A percentile compares a stretch with the other conserved stretches of the same genome.
These are phyloP conservation scores for Grus americana DNA, from an alignment of 2,113 vertebrate genomes.

Conservation along the genomic window DNA sequence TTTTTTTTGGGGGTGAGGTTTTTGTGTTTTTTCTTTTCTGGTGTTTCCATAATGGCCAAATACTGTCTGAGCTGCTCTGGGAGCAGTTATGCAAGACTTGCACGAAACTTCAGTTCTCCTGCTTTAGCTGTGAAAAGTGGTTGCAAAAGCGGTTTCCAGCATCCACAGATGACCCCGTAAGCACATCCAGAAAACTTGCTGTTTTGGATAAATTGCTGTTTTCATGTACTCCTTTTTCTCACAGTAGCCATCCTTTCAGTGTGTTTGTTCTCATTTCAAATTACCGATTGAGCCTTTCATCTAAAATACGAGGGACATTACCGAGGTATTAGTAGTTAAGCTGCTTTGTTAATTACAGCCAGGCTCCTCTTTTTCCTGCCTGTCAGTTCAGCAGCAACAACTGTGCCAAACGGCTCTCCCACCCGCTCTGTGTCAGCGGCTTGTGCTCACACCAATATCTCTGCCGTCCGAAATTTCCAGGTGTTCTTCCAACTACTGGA, in stretches of 20 bases:
- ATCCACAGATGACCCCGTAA: background rate
- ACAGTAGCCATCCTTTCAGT: background rate
- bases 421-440: background rate
- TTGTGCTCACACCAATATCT: background rate
- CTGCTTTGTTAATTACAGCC: slow-evolving; percentile 59
- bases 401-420: slow-evolving; percentile 4
- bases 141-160: background rate
- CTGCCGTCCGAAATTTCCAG: background rate
- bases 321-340: slow-evolving; percentile 61
- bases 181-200: background rate
- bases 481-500: background rate
- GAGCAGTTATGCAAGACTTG: background rate
- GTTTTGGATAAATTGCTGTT: background rate
- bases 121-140: background rate
- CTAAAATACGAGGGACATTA: slow-evolving; percentile 51
- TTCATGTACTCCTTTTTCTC: background rate
- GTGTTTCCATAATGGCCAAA: background rate
- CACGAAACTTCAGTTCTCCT: background rate
- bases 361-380: slow-evolving; percentile 32
- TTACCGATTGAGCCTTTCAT: slow-evolving; percentile 43
- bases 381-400: background rate
- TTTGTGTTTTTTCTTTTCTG: background rate
- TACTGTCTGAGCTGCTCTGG: background rate
- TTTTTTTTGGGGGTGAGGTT: background rate
- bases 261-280: slow-evolving; percentile 51